Base-by-base conservation (phyloP, 1,140 invertebrate species). In the Drosophila lacteicornis region DNA sequence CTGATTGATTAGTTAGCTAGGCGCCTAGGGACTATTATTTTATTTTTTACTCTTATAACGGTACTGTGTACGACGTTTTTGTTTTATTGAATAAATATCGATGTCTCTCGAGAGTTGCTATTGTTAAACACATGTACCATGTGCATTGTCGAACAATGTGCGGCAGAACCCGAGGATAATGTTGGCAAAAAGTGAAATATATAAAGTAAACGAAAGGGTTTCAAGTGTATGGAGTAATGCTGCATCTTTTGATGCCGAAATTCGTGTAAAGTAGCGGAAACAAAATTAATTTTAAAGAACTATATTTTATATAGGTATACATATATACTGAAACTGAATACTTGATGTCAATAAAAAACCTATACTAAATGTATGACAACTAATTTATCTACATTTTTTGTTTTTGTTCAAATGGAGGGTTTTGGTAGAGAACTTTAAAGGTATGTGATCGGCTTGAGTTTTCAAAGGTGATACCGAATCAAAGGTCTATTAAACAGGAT, bases 261-360 rank as follows among this genome's bases (percentile, higher is more conserved):
- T 68, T 66, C 67, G 75, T 88, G 84, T 88, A 88, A 88, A 85
- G 51, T 80, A 79, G 46, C 53, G 50, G 49, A 81, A 79, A 81
- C 68, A 78, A 85, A 88, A 85, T 47, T 90, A 90, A 69, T 79
- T 73, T 85, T 90, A 81, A 88, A 90, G 36, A 90, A 84, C 88
- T 90, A 88, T 90, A 88, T 88, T 90, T 88, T 90, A 90, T 88
- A 88, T 88, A 84, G 79, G 66, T 62, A 71, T 78, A 68, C 38
- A 53, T 22, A 67, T 57, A 79, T 70, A 87, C 49, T 67, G 81
- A 85, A 86, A 88, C 77, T 87, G 74, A 87, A 88, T 80, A 90
- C 76, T 88, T 88, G 84, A 90, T 88, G 84, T 90, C 85, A 90
- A 88, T 90, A 90, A 88, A 85, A 86, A 90, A 75, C 77, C 69